Conservation (phyloP, 2,113 vertebrate genomes). For the Acinonyx jubatus region DNA sequence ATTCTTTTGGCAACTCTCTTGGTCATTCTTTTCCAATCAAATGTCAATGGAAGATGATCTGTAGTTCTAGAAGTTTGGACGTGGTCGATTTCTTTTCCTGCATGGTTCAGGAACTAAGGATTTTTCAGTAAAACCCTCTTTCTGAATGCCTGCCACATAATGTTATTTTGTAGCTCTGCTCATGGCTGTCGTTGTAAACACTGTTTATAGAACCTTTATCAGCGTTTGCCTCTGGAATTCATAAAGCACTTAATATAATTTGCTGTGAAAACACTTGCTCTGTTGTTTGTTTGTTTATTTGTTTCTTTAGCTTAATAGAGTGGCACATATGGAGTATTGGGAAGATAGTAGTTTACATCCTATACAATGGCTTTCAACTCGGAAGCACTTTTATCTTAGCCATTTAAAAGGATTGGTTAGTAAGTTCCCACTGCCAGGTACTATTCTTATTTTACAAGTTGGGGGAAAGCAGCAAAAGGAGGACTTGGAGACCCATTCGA, state of each 20-base stretch:
- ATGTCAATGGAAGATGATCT: constrained; percentile 40
- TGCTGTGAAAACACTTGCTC: constrained; percentile 57
- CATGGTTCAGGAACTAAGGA: neutral
- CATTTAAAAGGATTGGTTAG: constrained; percentile 74
- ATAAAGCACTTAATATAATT: constrained; percentile 73
- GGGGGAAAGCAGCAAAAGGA: constrained; percentile 47
- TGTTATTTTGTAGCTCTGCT: constrained; percentile 51
- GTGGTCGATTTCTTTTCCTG: constrained; percentile 3
- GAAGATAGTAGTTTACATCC: constrained; percentile 60
- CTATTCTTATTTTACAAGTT: constrained; percentile 63
- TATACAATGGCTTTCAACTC: constrained; percentile 59
- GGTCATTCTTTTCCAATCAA: constrained; percentile 3
- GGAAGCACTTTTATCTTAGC: constrained; percentile 58
- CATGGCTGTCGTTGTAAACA: constrained; percentile 63
- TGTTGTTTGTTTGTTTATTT: neutral
- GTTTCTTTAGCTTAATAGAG: constrained; percentile 66
- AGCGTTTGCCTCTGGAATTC: constrained; percentile 73
- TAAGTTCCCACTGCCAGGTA: constrained; percentile 64
- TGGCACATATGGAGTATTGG: constrained; percentile 53
- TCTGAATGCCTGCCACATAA: constrained; percentile 56
- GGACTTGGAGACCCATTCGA: neutral
- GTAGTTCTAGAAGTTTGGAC: constrained; percentile 47
- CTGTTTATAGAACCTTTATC: constrained; percentile 74
- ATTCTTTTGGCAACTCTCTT: neutral
- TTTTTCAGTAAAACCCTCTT: constrained; percentile 58